Evolutionary conservation across 2,888 invertebrate species (phyloP).

Genomic region (Crioceris asparagi): DNA sequence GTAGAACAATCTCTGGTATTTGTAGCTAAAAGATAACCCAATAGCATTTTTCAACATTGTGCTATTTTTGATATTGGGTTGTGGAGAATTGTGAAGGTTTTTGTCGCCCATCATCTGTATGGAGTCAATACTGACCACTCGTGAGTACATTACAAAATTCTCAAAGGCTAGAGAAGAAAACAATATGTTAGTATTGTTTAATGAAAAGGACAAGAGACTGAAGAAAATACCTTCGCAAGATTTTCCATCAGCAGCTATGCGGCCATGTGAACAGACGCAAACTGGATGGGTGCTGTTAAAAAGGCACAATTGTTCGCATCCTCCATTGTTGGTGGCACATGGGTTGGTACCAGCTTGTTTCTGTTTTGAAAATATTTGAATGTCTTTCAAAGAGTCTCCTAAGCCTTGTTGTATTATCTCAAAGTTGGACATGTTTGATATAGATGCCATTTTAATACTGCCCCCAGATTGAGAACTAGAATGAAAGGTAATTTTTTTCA

Average conservation of each 20-base stretch:
- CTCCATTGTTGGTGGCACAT: constrained; percentile 55
- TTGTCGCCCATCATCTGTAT: constrained; percentile 66
- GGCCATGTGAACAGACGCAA: constrained; percentile 78
- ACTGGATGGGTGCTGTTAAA: constrained; percentile 52
- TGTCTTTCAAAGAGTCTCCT: constrained; percentile 59
- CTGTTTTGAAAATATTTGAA: constrained; percentile 49
- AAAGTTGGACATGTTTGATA: constrained; percentile 47
- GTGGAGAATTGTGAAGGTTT: constrained; percentile 65
- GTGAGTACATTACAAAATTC: constrained; percentile 74
- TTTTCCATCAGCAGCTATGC: constrained; percentile 52
- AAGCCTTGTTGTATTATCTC: constrained; percentile 45
- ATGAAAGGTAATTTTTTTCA: too few species aligned
- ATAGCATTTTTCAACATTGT: constrained; percentile 76
- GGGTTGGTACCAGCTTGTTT: constrained; percentile 50
- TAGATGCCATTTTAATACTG: constrained; percentile 54
- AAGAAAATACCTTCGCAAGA: constrained; percentile 54
- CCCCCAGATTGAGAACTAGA: constrained; percentile 46
- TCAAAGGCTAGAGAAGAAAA: constrained; percentile 52
- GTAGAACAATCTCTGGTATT: constrained; percentile 61
- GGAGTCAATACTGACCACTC: constrained; percentile 70
- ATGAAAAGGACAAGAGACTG: too few species aligned
- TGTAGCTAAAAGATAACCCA: constrained; percentile 71
- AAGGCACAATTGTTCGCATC: constrained; percentile 71
- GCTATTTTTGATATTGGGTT: constrained; percentile 58
- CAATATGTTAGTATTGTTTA: too few species aligned